Percentiles rank a stretch among this genome's conserved stretches.
phyloP scores from a whole-genome alignment of 2,888 invertebrate species.

The Amiota mariae region DNA sequence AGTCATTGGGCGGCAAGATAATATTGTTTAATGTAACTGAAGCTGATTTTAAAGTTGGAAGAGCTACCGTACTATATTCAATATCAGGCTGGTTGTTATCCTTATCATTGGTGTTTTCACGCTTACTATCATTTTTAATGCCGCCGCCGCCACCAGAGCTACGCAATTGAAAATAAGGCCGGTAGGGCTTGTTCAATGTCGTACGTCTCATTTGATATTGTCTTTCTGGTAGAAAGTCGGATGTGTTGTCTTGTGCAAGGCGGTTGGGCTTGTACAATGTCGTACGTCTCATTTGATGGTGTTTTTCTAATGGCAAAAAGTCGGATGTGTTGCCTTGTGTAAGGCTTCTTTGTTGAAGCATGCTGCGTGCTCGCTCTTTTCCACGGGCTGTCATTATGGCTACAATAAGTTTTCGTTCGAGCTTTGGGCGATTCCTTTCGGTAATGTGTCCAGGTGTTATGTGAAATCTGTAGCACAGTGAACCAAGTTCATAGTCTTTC shows the following conservation, averaged over 20 bases:
- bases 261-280: too few relatives aligned
- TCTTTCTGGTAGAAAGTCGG: too few relatives aligned
- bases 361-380: background rate
- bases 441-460: background rate
- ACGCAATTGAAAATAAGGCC: background rate
- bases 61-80: too few relatives aligned
- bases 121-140: background rate
- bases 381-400: constrained; percentile 1
- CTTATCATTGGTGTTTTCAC: too few relatives aligned
- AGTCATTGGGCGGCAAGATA: too few relatives aligned
- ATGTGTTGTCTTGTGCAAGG: background rate
- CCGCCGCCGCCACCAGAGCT: background rate
- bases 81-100: too few relatives aligned
- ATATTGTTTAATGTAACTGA: too few relatives aligned
- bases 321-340: background rate
- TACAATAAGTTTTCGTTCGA: background rate
- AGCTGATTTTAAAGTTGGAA: too few relatives aligned
- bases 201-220: too few relatives aligned
- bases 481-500: background rate
- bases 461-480: background rate
- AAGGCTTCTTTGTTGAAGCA: constrained; percentile 3
- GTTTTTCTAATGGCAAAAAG: too few relatives aligned
- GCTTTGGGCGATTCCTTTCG: background rate
- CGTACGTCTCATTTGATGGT: too few relatives aligned
- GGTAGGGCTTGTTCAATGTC: too few relatives aligned